phyloP scores from a whole-genome alignment of 2,797 vertebrate genomes.

The Enteromius radiatus region DNA sequence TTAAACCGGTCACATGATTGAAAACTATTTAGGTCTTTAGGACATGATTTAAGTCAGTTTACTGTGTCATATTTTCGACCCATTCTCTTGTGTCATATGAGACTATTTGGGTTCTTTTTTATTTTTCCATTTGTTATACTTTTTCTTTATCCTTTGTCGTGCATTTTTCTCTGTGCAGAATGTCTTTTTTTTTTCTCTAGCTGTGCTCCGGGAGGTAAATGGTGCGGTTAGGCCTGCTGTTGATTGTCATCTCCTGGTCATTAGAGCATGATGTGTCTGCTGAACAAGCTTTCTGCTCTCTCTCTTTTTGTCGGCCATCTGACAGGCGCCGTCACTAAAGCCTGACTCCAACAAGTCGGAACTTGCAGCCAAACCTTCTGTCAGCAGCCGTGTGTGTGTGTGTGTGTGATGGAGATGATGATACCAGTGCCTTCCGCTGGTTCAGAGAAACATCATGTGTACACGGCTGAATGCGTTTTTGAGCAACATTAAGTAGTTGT shows the following conservation, averaged over 20 bases:
- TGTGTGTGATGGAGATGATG: not conserved
- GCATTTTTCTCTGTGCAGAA: not conserved
- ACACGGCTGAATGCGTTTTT: conserved; percentile 14
- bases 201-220: conserved; percentile 18
- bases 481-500: conserved; percentile 21
- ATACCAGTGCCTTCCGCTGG: not conserved
- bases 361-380: conserved; percentile 22
- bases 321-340: conserved; percentile 2
- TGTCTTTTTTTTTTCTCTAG: not conserved
- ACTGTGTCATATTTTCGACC: not conserved
- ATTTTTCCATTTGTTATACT: not conserved
- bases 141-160: conserved; percentile 14
- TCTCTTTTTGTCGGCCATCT: conserved; percentile 2
- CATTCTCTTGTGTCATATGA: not conserved
- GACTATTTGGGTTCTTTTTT: not conserved
- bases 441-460: conserved; percentile 21
- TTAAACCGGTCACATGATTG: no score
- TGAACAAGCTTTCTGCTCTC: conserved; percentile 4
- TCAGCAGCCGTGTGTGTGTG: conserved; percentile 10
- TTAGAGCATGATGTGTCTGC: conserved; percentile 45
- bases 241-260: conserved; percentile 55
- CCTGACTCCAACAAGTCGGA: conserved; percentile 13
- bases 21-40: not conserved
- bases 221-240: conserved; percentile 11
- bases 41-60: not conserved